These are phyloP conservation scores for Cerceris rybyensis DNA, from an alignment of 2,888 invertebrate species.

Conservation along the genomic window DNA sequence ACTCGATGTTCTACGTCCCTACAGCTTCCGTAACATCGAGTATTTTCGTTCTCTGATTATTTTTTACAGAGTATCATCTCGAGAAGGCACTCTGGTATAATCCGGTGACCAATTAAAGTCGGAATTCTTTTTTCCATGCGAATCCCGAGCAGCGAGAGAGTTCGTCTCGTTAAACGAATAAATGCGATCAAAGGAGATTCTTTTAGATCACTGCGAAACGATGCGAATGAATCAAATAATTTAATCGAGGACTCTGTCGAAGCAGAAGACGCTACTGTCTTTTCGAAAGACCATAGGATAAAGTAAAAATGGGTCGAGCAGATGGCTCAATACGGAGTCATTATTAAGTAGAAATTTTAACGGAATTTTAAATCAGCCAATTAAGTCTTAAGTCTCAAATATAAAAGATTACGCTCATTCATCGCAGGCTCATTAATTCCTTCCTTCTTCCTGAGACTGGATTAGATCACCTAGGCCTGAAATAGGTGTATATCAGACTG, in stretches of 20 bases:
- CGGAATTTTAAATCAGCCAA: no score
- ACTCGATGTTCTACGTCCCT: no score
- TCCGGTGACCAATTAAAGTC: constrained; percentile 28
- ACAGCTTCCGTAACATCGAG: no score
- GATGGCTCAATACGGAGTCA: no score
- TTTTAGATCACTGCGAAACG: constrained; percentile 18
- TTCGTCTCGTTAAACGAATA: constrained; percentile 45
- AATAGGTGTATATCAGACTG: no score
- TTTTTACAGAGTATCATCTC: neutral
- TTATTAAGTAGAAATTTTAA: no score
- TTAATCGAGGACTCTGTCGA: constrained; percentile 16
- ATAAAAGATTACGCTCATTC: no score
- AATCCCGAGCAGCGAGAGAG: constrained; percentile 19
- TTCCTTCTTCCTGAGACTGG: no score
- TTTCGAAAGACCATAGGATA: constrained; percentile 1
- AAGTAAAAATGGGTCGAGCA: neutral
- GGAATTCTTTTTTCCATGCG: constrained; percentile 18
- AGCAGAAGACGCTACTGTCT: constrained; percentile 3
- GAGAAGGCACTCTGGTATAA: constrained; percentile 23
- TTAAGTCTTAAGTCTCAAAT: no score
- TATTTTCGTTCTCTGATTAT: neutral
- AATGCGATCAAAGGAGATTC: constrained; percentile 29
- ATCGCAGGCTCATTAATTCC: no score
- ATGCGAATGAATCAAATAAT: constrained; percentile 40
- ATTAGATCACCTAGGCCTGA: no score